A percentile compares a stretch with the other conserved stretches of the same genome.
These are phyloP conservation scores for Drosophila baimaii DNA, from an alignment of 1,140 invertebrate species.

Conservation along the genomic window DNA sequence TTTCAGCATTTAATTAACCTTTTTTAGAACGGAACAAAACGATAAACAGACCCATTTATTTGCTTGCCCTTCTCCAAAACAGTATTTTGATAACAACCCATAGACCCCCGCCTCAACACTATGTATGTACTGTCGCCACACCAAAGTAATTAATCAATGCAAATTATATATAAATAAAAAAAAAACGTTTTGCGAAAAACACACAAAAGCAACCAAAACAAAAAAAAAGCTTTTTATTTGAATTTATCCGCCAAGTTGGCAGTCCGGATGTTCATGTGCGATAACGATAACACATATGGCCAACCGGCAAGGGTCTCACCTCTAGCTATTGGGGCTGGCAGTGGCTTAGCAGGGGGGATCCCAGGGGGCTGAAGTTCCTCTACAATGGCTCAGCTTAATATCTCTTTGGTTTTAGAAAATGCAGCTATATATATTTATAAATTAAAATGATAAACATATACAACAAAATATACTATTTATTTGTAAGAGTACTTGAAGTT, in stretches of 20 bases:
- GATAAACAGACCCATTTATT: constrained; percentile 23
- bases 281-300: constrained; percentile 8
- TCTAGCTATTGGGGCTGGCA: background rate
- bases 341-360: background rate
- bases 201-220: constrained; percentile 6
- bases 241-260: constrained; percentile 9
- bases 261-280: background rate
- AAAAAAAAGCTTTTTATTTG: constrained; percentile 14
- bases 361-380: background rate
- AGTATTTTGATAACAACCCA: constrained; percentile 55
- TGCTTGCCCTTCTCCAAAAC: constrained; percentile 41
- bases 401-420: too few relatives aligned
- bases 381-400: too few relatives aligned
- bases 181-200: constrained; percentile 29
- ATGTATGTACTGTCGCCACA: constrained; percentile 49
- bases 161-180: constrained; percentile 53
- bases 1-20: constrained; percentile 50
- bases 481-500: too few relatives aligned
- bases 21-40: constrained; percentile 16
- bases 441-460: too few relatives aligned
- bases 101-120: constrained; percentile 25
- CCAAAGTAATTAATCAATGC: constrained; percentile 30
- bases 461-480: too few relatives aligned
- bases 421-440: background rate
- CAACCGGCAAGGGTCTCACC: background rate